These are phyloP conservation scores for Ptychoptera contaminata DNA, from an alignment of 2,888 invertebrate species.

Conservation along the genomic window DNA sequence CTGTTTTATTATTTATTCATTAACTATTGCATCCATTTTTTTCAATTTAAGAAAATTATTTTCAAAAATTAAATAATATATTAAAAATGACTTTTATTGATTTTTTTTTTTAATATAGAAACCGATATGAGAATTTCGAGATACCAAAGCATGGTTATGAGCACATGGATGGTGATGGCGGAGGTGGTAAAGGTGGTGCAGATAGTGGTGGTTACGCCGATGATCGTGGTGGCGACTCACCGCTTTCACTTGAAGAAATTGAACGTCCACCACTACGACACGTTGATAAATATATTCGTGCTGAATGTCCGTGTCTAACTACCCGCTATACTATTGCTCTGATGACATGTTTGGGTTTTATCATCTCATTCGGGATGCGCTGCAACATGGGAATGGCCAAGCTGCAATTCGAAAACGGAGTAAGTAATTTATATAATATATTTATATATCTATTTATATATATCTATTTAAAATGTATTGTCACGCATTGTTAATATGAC, in stretches of 20 bases:
- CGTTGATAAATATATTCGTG: constrained; percentile 74
- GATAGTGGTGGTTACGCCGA: constrained; percentile 6
- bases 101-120: too few relatives aligned
- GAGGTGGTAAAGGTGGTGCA: constrained; percentile 17
- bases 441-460: too few relatives aligned
- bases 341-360: constrained; percentile 75
- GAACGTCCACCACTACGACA: constrained; percentile 71
- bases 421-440: constrained; percentile 27
- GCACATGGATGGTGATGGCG: constrained; percentile 25
- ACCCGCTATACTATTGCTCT: constrained; percentile 74
- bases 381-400: constrained; percentile 99
- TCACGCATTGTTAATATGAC: too few relatives aligned
- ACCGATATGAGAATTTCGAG: constrained; percentile 25
- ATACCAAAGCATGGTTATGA: constrained; percentile 22
- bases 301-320: constrained; percentile 68
- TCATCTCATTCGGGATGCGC: constrained; percentile 94
- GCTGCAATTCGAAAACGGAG: constrained; percentile 52
- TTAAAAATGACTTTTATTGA: too few relatives aligned
- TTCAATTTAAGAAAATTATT: too few relatives aligned
- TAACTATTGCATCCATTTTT: too few relatives aligned
- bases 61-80: too few relatives aligned
- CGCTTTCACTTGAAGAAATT: constrained; percentile 66
- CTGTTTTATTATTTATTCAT: too few relatives aligned
- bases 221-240: constrained; percentile 46
- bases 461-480: too few relatives aligned